Percentiles rank a stretch among this genome's conserved stretches.
Conservation (phyloP, 2,797 vertebrate species). For the Smutsia gigantea region DNA sequence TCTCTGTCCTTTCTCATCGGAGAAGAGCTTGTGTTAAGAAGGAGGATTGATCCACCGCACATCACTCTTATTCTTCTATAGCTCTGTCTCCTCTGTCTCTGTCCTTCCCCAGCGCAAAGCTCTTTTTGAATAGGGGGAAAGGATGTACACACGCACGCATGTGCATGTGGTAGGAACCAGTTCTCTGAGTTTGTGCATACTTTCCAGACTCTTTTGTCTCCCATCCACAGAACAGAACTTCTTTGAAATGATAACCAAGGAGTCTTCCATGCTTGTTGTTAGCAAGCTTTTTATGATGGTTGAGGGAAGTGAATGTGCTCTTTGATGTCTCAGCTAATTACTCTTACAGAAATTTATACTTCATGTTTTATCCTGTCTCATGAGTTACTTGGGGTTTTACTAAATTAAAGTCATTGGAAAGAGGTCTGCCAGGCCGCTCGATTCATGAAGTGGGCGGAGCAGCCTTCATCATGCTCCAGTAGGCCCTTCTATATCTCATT, state of each 20-base stretch:
- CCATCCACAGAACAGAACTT: conserved; percentile 43
- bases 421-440: neutral
- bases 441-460: neutral
- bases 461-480: neutral
- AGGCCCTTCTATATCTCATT: neutral
- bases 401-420: neutral
- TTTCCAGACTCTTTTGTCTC: conserved; percentile 51
- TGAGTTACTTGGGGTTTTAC: neutral
- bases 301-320: neutral
- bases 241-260: conserved; percentile 46
- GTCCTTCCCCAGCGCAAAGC: neutral
- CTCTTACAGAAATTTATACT: neutral
- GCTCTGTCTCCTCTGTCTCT: neutral
- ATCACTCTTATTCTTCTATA: neutral
- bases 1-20: neutral
- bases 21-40: neutral
- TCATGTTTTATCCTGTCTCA: conserved; percentile 9
- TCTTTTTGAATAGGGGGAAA: conserved; percentile 13
- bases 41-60: neutral
- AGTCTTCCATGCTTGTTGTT: conserved; percentile 8
- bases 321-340: neutral
- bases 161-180: neutral
- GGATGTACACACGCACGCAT: neutral
- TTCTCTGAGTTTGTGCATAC: conserved; percentile 7
- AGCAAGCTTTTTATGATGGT: neutral